Percentiles rank a stretch among this genome's conserved stretches.
Evolutionary conservation across 2,797 vertebrate species (phyloP).

Genomic region (Aplochiton taeniatus): DNA sequence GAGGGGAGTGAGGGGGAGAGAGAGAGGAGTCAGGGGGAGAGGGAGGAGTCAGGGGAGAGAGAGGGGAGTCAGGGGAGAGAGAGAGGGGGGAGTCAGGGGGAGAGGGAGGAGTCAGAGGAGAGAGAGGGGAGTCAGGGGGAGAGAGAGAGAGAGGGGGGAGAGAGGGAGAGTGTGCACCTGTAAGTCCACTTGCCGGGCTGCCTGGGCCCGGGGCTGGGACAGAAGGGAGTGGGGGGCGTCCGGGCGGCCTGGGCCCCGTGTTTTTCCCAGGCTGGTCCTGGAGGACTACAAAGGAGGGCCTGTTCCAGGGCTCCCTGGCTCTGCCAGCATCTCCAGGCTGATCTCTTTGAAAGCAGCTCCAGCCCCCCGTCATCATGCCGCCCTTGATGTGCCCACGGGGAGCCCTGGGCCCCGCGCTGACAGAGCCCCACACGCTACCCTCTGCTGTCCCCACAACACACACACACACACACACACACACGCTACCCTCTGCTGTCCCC

Average conservation of each 20-base stretch:
- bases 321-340: conserved; percentile 59
- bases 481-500: no score
- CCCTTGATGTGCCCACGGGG: conserved; percentile 68
- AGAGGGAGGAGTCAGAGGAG: background rate
- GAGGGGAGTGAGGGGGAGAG: background rate
- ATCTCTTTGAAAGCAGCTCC: conserved; percentile 75
- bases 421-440: conserved; percentile 46
- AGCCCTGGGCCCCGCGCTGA: conserved; percentile 65
- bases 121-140: background rate
- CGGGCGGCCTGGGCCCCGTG: conserved; percentile 10
- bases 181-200: conserved; percentile 69
- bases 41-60: background rate
- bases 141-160: no score
- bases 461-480: no score
- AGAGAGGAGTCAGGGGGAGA: background rate
- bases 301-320: conserved; percentile 53
- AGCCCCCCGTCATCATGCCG: conserved; percentile 47
- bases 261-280: conserved; percentile 63
- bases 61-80: background rate
- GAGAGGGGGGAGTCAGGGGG: conserved; percentile 8
- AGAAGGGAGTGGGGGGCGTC: conserved; percentile 26
- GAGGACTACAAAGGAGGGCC: conserved; percentile 66
- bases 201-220: no score
- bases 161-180: conserved; percentile 49
- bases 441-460: background rate